Conservation (phyloP, 2,113 vertebrate genomes). For the Tympanuchus pallidicinctus region DNA sequence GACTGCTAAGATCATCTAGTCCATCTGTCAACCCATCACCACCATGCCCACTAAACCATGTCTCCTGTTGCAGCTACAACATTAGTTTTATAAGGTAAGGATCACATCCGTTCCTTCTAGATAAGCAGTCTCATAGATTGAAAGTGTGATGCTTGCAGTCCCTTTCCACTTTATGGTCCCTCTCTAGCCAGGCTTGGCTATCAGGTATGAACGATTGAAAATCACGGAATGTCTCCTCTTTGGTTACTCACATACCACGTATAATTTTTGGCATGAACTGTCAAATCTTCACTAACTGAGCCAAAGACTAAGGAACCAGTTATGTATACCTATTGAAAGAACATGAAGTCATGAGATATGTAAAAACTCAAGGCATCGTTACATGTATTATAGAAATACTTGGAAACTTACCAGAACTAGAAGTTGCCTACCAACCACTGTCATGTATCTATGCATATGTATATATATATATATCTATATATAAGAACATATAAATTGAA, state of each 20-base stretch:
- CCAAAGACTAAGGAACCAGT: not conserved
- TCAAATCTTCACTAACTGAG: not conserved
- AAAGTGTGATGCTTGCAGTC: not conserved
- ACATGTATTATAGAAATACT: not conserved
- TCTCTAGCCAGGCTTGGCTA: not conserved
- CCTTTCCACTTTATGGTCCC: not conserved
- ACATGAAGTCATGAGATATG: not conserved
- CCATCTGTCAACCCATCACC: too few species aligned
- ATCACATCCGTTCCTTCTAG: not conserved
- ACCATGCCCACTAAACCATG: too few species aligned
- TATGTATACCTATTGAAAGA: not conserved
- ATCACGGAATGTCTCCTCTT: not conserved
- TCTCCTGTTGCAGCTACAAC: not conserved
- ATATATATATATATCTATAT: accelerated
- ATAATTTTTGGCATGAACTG: not conserved
- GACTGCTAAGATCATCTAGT: too few species aligned
- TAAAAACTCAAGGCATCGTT: not conserved
- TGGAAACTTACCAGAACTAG: not conserved
- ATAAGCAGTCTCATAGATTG: not conserved
- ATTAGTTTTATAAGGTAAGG: not conserved
- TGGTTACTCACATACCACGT: not conserved
- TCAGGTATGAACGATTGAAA: not conserved
- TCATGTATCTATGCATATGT: accelerated
- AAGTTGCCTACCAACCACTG: not conserved
- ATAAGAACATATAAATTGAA: not conserved